phyloP scores from a whole-genome alignment of 2,113 vertebrate species.

The Indicator indicator region DNA sequence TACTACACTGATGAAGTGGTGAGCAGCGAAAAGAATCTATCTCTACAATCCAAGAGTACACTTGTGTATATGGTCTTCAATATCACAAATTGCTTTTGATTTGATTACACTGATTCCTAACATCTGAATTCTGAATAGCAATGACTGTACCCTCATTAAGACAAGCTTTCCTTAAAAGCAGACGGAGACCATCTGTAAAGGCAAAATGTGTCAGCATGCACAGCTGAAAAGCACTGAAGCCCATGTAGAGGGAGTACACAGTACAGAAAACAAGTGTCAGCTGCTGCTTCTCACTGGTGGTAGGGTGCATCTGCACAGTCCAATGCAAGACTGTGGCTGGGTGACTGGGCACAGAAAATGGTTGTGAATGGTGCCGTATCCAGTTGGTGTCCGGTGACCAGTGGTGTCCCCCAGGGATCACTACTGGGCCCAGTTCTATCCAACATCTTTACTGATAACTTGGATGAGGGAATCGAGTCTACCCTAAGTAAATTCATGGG shows the following conservation, averaged over 20 bases:
- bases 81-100: not conserved
- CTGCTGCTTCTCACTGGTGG: not conserved
- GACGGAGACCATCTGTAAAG: not conserved
- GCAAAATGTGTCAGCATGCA: rapidly evolving
- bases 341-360: too few species aligned
- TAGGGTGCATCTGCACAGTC: not conserved
- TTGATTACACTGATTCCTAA: not conserved
- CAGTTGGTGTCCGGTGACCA: too few species aligned
- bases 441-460: too few species aligned
- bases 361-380: too few species aligned
- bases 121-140: not conserved
- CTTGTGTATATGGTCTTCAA: not conserved
- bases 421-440: too few species aligned
- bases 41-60: not conserved
- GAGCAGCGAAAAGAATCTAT: not conserved
- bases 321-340: too few species aligned
- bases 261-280: not conserved
- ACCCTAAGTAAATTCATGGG: too few species aligned
- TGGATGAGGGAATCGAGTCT: too few species aligned
- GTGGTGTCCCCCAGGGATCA: too few species aligned
- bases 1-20: not conserved
- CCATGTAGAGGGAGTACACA: not conserved
- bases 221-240: not conserved
- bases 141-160: not conserved
- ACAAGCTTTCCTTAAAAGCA: not conserved